phyloP scores from a whole-genome alignment of 2,888 invertebrate species.

The Ichneumoninae sp. region DNA sequence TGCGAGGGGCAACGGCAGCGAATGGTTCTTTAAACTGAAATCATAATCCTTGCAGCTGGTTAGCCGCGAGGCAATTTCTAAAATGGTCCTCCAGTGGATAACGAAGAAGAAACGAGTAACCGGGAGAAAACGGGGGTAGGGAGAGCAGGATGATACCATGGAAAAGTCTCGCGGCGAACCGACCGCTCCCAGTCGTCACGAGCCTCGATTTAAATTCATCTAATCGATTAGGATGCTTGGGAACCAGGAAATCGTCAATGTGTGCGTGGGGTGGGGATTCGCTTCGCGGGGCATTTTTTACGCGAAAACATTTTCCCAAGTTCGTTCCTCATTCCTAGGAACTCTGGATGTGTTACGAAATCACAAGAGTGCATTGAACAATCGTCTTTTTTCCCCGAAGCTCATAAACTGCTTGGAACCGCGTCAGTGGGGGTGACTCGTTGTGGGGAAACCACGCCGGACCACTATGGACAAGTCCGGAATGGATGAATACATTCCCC shows the following conservation, averaged over 20 bases:
- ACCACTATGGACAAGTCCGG: too few relatives aligned
- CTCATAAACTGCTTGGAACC: neutral
- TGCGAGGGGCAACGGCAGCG: slow-evolving; percentile 25
- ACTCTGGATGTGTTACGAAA: neutral
- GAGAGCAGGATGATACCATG: slow-evolving; percentile 36
- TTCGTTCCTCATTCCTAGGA: neutral
- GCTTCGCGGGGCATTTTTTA: neutral
- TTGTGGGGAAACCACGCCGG: neutral
- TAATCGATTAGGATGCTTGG: slow-evolving; percentile 70
- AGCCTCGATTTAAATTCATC: slow-evolving; percentile 65
- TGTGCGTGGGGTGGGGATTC: neutral
- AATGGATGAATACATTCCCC: too few relatives aligned
- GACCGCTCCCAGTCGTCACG: slow-evolving; percentile 67
- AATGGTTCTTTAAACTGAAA: slow-evolving; percentile 62
- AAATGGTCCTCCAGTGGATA: slow-evolving; percentile 56
- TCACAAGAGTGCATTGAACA: neutral
- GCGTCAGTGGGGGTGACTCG: neutral
- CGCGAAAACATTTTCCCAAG: neutral
- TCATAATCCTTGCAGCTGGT: slow-evolving; percentile 66
- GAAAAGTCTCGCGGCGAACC: slow-evolving; percentile 53
- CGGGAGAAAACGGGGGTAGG: slow-evolving; percentile 16
- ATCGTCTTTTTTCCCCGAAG: neutral
- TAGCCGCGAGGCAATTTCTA: slow-evolving; percentile 70
- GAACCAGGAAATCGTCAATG: slow-evolving; percentile 64
- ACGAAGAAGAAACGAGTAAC: slow-evolving; percentile 34